Evolutionary conservation across 2,113 vertebrate species (phyloP), one percentile per base, ranked within the genome.

Genomic region (Callionymus lyra): DNA sequence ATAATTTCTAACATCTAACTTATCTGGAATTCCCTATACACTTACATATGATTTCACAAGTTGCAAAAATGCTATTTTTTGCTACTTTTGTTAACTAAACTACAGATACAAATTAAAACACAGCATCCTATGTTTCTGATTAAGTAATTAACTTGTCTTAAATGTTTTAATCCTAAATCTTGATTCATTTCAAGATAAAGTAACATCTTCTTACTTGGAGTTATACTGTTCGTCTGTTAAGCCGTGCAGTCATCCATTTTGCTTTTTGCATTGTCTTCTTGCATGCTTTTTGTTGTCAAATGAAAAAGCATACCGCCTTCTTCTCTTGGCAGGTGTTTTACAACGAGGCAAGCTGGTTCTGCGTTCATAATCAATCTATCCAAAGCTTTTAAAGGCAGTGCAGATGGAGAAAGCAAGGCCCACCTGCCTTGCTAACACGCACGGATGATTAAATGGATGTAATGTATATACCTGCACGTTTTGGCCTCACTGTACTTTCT

Each of bases 381-480:
- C 57, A 66, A 65, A 59, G 67, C 63, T 53, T 80, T 76, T 67
- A 64, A 74, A 76, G 73, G 53, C 42, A 41, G 59, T 50, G 36
- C 53, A 42, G 50, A 63, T 45, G 56, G 40, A 68, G 53, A 65
- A 63, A 64, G 69, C 60, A 40, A 40, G 59, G 53, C 53, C 51
- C 43, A 41, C 56, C 66, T 52, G 58, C 46, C 44, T 63, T 41
- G 33, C 58, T 62, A 65, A 72, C 72, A 79, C 43, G 34, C 58
- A 44, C 47, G 16, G 59, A 78, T 83, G 75, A 83, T 84, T 85
- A 83, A 83, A 84, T 76, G 77, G 78, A 76, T 83, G 79, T 79
- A 84, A 84, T 78, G 76, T 82, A 82, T 82, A 82, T 81, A 77
- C 65, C 50, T 76, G 44, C 63, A 47, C 42, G 32, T 66, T 80